Evolutionary conservation across 2,797 vertebrate species (phyloP).

Genomic region (Haliaeetus vocifer): DNA sequence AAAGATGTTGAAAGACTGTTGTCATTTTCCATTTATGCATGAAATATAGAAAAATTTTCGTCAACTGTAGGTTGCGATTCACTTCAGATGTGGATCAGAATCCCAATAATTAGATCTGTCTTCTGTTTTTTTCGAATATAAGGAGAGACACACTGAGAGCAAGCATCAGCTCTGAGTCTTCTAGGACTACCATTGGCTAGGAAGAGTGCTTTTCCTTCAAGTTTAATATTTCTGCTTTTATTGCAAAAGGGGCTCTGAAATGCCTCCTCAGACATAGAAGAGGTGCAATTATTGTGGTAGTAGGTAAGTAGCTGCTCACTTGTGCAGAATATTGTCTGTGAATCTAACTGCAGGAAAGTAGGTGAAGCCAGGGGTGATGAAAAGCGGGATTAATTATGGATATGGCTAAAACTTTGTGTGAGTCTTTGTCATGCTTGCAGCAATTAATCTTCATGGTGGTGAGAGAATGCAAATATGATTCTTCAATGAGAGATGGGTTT

Average conservation of each 20-base stretch:
- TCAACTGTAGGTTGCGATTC: background rate
- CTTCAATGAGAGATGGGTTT: background rate
- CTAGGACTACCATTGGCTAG: background rate
- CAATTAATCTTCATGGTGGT: background rate
- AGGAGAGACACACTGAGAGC: background rate
- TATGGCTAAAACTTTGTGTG: background rate
- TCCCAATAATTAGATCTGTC: background rate
- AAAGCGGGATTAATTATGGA: background rate
- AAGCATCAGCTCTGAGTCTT: background rate
- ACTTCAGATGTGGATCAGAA: background rate
- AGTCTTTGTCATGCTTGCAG: background rate
- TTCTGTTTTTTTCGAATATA: fast-evolving
- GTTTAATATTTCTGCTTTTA: background rate
- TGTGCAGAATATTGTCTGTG: background rate
- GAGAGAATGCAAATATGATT: background rate
- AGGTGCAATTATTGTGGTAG: background rate
- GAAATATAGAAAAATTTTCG: background rate
- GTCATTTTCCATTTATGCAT: background rate
- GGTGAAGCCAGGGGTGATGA: background rate
- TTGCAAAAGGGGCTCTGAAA: background rate
- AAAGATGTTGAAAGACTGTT: background rate
- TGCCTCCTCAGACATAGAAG: background rate
- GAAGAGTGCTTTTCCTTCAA: background rate
- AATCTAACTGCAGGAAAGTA: background rate
- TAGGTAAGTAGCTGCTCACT: background rate